Conservation (phyloP, 2,113 vertebrate genomes). For the Cranoglanis bouderius region DNA sequence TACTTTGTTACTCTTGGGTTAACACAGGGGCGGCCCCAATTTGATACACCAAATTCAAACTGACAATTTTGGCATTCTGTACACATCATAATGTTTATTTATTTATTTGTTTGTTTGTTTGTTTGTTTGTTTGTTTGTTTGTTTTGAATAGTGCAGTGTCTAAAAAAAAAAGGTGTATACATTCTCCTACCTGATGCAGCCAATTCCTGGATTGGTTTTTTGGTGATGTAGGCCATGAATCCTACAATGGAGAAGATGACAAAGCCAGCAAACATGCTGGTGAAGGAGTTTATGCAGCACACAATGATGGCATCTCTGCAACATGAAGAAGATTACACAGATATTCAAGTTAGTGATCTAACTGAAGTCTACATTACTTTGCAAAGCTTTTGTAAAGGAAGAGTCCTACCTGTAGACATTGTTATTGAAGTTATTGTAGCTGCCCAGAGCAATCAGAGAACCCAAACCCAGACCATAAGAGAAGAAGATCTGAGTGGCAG, state of each 20-base stretch:
- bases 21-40: too few species aligned
- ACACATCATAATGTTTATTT: not conserved
- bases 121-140: not conserved
- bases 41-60: too few species aligned
- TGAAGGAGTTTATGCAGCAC: conserved; percentile 87
- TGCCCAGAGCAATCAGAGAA: conserved; percentile 87
- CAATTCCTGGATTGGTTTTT: conserved; percentile 83
- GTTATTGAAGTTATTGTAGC: conserved; percentile 88
- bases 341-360: not conserved
- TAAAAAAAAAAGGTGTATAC: not conserved
- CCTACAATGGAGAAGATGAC: conserved; percentile 93
- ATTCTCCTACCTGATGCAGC: conserved; percentile 82
- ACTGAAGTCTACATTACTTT: not conserved
- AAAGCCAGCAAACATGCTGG: conserved; percentile 87
- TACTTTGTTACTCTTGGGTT: not conserved
- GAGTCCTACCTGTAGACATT: conserved; percentile 82
- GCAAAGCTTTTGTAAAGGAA: not conserved
- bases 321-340: not conserved
- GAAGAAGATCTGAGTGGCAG: conserved; percentile 92
- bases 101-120: not conserved
- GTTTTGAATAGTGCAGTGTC: not conserved
- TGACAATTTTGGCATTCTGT: not conserved
- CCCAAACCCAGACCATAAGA: conserved; percentile 88
- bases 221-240: conserved; percentile 88
- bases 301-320: conserved; percentile 87